These are phyloP conservation scores for Nipponia nippon DNA, from an alignment of 2,113 vertebrate species.

Conservation along the genomic window DNA sequence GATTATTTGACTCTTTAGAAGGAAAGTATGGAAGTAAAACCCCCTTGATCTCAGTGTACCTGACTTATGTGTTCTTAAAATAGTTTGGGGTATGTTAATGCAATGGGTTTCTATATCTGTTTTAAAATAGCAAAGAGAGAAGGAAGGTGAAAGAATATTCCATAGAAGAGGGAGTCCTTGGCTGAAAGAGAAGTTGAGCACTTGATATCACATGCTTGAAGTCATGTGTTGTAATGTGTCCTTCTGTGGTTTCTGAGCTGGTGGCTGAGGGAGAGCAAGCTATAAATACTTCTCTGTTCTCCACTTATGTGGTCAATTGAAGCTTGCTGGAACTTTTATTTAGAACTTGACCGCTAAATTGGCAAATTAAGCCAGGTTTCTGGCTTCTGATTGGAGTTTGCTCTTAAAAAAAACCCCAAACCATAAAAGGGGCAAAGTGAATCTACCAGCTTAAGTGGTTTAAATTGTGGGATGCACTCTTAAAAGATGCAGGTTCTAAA, in stretches of 20 bases:
- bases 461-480: background rate
- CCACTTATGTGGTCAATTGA: background rate
- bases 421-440: background rate
- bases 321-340: background rate
- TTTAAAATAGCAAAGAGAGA: background rate
- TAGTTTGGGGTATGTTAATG: background rate
- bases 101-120: background rate
- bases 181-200: background rate
- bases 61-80: background rate
- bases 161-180: background rate
- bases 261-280: background rate
- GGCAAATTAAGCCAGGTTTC: background rate
- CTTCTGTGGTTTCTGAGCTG: slow-evolving; percentile 29
- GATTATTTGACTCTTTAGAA: background rate
- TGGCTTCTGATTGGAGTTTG: background rate
- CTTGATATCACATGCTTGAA: background rate
- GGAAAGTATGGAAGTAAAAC: background rate
- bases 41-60: background rate
- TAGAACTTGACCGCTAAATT: background rate
- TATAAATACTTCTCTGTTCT: slow-evolving; percentile 10
- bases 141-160: background rate
- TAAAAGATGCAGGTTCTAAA: background rate
- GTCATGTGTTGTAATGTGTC: background rate
- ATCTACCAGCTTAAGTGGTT: background rate
- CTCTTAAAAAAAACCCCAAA: background rate